phyloP scores from a whole-genome alignment of 2,113 vertebrate species.

The Pangasianodon gigas region DNA sequence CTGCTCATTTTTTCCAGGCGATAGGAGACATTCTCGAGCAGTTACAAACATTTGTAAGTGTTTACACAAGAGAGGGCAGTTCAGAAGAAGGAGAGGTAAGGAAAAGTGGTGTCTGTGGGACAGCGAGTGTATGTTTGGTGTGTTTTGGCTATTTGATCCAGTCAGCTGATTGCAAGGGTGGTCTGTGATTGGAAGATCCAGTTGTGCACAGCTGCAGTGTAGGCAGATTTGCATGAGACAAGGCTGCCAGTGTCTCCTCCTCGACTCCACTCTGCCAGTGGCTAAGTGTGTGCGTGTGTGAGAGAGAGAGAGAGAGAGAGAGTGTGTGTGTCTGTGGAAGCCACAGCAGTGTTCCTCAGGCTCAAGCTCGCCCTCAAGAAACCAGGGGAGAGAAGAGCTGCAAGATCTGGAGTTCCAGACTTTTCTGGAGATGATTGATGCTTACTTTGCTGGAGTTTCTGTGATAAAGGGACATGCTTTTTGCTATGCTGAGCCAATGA shows the following conservation, averaged over 20 bases:
- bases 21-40: not conserved
- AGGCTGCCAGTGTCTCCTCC: slow-evolving; percentile 88
- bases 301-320: slow-evolving; percentile 28
- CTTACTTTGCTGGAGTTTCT: not conserved
- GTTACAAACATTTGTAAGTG: slow-evolving; percentile 28
- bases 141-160: slow-evolving; percentile 59
- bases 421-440: not conserved
- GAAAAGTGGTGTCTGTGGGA: slow-evolving; percentile 23
- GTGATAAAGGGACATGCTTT: not conserved
- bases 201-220: slow-evolving; percentile 90
- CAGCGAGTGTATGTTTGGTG: slow-evolving; percentile 46
- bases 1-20: slow-evolving; percentile 23
- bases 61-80: not conserved
- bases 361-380: slow-evolving; percentile 40
- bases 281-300: slow-evolving; percentile 71
- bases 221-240: slow-evolving; percentile 84
- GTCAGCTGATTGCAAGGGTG: slow-evolving; percentile 90
- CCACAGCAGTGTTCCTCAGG: slow-evolving; percentile 13
- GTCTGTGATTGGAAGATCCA: slow-evolving; percentile 84
- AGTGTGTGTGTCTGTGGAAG: slow-evolving; percentile 54
- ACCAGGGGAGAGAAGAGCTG: slow-evolving; percentile 36
- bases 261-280: slow-evolving; percentile 66
- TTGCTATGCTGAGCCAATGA: not conserved
- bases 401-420: slow-evolving; percentile 9
- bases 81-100: not conserved